Base-by-base conservation (phyloP, 2,113 vertebrate species). In the Bettongia penicillata region DNA sequence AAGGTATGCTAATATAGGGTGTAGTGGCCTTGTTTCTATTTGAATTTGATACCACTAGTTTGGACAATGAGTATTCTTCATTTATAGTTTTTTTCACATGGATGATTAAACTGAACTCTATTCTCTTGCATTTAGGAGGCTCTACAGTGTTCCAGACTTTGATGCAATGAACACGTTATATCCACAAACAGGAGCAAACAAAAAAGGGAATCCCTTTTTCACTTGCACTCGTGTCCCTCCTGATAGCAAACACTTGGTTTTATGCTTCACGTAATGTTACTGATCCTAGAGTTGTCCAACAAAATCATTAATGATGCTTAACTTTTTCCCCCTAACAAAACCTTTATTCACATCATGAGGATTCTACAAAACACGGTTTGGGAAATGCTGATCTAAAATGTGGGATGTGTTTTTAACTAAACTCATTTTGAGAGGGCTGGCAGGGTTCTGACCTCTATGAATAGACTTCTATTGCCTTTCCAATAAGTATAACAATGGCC, bases 381-480 rank as follows among this genome's bases (percentile, higher is more conserved):
- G 50, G 23, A 95, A 48, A 19, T 48, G 0, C 53, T 77, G 50
- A 28, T 4, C 5, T 43, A 28, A 91, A 92, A 52, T 47, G 28
- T 0, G 19, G 93, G 68, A 0, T 53, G 91, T 28, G 0, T 89
- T 95, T 96, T 91, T 96, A 91, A 53, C 12, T 0, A 52, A 61
- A 24, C 3, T 31, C 28, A 26, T 22, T 49, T 48, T 37, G 51
- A 50, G 90, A 91, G 3, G 8, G 37, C 84, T 93, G 6, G 25
- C 43, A 91, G 93, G 77, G 92, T 12, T 0, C 24, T 43, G 47
- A 68, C 90, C 31, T 43, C 2, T 2, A 49, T 23, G 28, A 43
- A 68, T 0, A 47, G 52, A 92, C 12, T 16, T 84, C 68, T 92
- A 25, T 96, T 52, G 52, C 53, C 24, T 92, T 96, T 93, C 53